Conservation (phyloP, 2,113 vertebrate genomes). For the Kobus ellipsiprymnus region DNA sequence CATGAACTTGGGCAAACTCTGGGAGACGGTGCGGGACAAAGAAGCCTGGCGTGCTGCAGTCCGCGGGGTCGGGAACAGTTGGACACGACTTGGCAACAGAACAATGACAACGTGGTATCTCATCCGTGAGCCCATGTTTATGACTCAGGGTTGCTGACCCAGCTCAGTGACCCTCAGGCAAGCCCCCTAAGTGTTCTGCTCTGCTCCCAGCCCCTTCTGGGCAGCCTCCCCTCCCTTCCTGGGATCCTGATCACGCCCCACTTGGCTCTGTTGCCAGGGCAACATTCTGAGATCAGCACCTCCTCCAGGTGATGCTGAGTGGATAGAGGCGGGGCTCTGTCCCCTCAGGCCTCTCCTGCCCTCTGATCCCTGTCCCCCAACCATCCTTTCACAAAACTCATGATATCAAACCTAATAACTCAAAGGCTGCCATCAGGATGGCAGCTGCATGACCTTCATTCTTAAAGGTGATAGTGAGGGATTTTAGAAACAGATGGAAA, state of each 20-base stretch:
- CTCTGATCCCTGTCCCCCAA: accelerated
- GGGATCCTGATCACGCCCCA: accelerated
- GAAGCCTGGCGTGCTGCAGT: neutral
- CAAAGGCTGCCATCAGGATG: neutral
- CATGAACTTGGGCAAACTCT: neutral
- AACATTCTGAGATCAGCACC: neutral
- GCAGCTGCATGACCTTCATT: neutral
- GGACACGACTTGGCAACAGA: neutral
- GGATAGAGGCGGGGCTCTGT: accelerated
- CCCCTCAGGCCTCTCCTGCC: neutral
- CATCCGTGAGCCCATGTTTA: accelerated
- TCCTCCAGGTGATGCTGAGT: no score
- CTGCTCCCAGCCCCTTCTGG: no score
- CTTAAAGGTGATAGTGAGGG: neutral
- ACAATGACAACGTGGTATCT: neutral
- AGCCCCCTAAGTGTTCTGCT: neutral
- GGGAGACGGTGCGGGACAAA: neutral
- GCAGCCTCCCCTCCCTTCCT: neutral
- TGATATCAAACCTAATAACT: neutral
- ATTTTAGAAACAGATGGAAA: neutral
- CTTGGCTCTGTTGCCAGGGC: neutral
- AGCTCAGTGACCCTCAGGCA: neutral
- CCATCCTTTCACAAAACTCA: neutral
- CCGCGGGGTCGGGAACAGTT: accelerated
- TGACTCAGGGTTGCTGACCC: neutral